phyloP scores from a whole-genome alignment of 2,113 vertebrate genomes.

The Hemicordylus capensis region DNA sequence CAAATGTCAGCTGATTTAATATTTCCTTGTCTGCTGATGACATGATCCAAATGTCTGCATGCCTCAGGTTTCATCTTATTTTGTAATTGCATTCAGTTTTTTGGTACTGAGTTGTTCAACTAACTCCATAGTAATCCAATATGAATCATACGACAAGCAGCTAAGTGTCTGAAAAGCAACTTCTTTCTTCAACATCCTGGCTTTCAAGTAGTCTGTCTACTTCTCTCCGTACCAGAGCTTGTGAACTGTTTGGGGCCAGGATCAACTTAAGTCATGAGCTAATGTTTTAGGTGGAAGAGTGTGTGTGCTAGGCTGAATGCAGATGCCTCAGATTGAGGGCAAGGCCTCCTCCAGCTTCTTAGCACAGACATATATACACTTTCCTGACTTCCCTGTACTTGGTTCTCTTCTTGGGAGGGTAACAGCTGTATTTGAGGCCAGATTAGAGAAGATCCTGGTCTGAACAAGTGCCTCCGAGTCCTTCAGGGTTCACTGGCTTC shows the following conservation, averaged over 20 bases:
- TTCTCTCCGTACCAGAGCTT: no score
- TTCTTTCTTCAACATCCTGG: neutral
- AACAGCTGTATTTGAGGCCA: neutral
- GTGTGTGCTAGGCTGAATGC: neutral
- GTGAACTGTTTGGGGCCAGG: neutral
- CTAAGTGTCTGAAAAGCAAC: neutral
- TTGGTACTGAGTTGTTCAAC: neutral
- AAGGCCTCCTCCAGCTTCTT: neutral
- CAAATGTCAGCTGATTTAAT: neutral
- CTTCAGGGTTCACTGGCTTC: neutral
- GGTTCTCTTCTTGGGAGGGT: neutral
- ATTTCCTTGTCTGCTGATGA: neutral
- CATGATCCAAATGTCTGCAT: neutral
- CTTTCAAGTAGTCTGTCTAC: neutral
- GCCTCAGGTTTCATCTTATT: neutral
- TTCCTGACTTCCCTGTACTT: neutral
- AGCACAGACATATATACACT: neutral
- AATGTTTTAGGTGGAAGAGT: neutral
- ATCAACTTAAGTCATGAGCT: neutral
- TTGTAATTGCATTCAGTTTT: neutral
- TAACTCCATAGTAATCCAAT: neutral
- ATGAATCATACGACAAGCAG: neutral
- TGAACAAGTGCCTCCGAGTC: neutral
- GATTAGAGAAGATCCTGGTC: neutral
- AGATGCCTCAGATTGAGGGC: neutral